Conservation (phyloP, 2,797 vertebrate species). For the Leptatherina wallacei region DNA sequence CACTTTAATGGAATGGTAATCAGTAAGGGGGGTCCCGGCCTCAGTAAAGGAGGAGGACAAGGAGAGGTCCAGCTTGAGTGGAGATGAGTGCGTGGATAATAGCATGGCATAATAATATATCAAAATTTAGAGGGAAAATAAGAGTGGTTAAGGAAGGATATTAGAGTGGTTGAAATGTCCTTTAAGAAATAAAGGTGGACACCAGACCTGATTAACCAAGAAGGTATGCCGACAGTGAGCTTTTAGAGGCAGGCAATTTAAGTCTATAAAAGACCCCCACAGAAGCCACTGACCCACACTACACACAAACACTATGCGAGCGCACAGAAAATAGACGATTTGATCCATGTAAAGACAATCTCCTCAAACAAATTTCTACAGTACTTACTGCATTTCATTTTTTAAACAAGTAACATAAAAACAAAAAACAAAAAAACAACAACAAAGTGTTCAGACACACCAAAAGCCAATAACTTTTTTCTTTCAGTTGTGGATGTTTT, state of each 20-base stretch:
- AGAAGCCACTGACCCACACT: constrained; percentile 19
- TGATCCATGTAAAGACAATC: constrained; percentile 9
- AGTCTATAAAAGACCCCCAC: constrained; percentile 57
- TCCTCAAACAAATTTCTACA: not conserved
- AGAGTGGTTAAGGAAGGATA: constrained; percentile 81
- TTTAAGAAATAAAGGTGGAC: constrained; percentile 78
- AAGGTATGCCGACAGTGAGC: constrained; percentile 72
- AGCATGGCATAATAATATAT: constrained; percentile 83
- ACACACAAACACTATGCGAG: constrained; percentile 16
- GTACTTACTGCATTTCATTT: not conserved
- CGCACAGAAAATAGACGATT: constrained; percentile 26
- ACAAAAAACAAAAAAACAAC: not conserved
- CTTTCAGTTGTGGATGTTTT: not conserved
- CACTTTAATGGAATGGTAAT: constrained; percentile 83
- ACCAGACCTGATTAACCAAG: constrained; percentile 78
- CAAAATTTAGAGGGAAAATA: constrained; percentile 83
- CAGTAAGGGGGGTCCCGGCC: constrained; percentile 78
- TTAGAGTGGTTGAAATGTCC: constrained; percentile 81
- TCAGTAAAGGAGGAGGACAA: constrained; percentile 77
- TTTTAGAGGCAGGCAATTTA: constrained; percentile 74
- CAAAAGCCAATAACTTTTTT: not conserved
- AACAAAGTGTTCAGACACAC: not conserved
- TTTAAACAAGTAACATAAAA: not conserved
- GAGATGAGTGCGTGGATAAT: constrained; percentile 78
- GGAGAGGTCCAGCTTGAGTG: constrained; percentile 78